Conservation (phyloP, 2,888 invertebrate species). For the Nezara viridula region DNA sequence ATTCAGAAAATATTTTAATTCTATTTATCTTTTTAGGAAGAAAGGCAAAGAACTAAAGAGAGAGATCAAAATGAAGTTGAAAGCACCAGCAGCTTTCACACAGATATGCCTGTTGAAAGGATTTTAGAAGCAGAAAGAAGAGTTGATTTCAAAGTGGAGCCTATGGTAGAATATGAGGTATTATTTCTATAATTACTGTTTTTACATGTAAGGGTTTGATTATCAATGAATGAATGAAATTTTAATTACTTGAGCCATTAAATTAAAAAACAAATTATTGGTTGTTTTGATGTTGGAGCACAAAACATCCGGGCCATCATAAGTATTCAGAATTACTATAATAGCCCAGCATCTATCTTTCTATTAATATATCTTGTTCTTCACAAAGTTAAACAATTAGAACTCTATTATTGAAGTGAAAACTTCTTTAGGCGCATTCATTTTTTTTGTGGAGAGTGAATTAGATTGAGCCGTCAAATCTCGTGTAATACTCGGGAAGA, state of each 20-base stretch:
- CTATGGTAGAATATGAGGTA: conserved; percentile 73
- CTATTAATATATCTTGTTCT: not conserved
- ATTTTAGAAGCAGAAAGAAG: conserved; percentile 92
- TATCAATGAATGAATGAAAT: not conserved
- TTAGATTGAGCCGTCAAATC: too few species aligned
- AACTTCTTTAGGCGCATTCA: too few species aligned
- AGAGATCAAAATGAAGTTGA: conserved; percentile 82
- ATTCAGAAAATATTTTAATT: not conserved
- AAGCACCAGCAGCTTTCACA: conserved; percentile 79
- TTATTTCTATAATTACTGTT: conserved; percentile 59
- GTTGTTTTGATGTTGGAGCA: too few species aligned
- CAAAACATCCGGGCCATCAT: too few species aligned
- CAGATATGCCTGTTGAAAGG: conserved; percentile 93
- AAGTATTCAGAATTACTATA: not conserved
- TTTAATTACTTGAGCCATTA: not conserved
- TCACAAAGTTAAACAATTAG: not conserved
- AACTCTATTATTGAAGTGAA: too few species aligned
- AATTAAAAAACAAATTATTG: too few species aligned
- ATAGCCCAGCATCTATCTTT: not conserved
- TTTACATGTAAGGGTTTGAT: not conserved
- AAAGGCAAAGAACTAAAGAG: conserved; percentile 88
- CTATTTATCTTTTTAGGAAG: conserved; percentile 77
- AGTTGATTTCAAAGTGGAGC: conserved; percentile 76
- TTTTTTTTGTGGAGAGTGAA: too few species aligned
- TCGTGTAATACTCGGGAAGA: too few species aligned